A percentile compares a stretch with the other conserved stretches of the same genome.
These are phyloP conservation scores for Abramis brama DNA, from an alignment of 2,113 vertebrate species.

Conservation along the genomic window DNA sequence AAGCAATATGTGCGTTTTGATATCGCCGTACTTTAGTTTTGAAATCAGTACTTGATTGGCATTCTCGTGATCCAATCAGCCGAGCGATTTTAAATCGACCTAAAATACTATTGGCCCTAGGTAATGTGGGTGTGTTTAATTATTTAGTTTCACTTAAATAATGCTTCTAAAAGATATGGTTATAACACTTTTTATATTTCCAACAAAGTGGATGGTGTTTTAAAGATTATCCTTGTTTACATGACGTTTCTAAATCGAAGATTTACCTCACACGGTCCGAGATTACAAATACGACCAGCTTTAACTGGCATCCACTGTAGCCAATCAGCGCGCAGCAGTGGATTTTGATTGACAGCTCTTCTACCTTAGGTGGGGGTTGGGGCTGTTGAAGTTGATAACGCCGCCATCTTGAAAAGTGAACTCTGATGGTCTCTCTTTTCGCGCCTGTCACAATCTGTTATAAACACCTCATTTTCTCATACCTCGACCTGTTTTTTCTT, in stretches of 20 bases:
- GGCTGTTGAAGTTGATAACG: slow-evolving; percentile 75
- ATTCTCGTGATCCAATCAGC: slow-evolving; percentile 35
- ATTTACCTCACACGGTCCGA: not conserved
- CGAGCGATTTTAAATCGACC: not conserved
- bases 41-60: slow-evolving; percentile 24
- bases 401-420: slow-evolving; percentile 83
- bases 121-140: not conserved
- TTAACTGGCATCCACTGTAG: slow-evolving; percentile 44
- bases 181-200: not conserved
- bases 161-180: not conserved
- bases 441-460: slow-evolving; percentile 76
- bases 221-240: not conserved
- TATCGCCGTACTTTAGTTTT: slow-evolving; percentile 24
- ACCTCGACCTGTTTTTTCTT: slow-evolving; percentile 28
- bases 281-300: not conserved
- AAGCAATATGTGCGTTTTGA: not conserved
- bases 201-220: not conserved
- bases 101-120: slow-evolving; percentile 21
- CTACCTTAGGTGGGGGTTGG: slow-evolving; percentile 76
- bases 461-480: slow-evolving; percentile 68
- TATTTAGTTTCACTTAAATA: not conserved
- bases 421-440: slow-evolving; percentile 73
- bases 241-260: not conserved
- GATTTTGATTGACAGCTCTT: slow-evolving; percentile 65
- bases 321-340: slow-evolving; percentile 65